Conservation (phyloP, 2,797 vertebrate species). For the Cetoscarus ocellatus region DNA sequence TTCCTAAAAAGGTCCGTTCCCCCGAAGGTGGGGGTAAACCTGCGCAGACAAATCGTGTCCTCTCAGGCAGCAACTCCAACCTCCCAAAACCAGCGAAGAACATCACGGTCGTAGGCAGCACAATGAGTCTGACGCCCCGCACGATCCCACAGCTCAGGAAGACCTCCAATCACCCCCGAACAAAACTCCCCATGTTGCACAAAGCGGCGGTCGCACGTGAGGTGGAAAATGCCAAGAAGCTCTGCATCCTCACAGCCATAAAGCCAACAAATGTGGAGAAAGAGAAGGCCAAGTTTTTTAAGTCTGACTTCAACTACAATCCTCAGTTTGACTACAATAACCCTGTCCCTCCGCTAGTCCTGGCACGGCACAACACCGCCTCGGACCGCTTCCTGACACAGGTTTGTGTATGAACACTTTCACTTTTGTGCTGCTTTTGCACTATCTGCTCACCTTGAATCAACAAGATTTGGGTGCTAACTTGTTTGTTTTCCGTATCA, state of each 20-base stretch:
- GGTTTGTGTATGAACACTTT: conserved; percentile 72
- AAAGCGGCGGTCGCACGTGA: conserved; percentile 73
- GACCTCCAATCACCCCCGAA: conserved; percentile 52
- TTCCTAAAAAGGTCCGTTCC: conserved; percentile 40
- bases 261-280: conserved; percentile 93
- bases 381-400: conserved; percentile 94
- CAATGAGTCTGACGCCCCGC: conserved; percentile 70
- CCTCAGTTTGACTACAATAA: conserved; percentile 94
- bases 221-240: conserved; percentile 82
- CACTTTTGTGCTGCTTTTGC: too few relatives aligned
- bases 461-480: too few relatives aligned
- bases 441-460: neutral
- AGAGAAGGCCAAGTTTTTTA: conserved; percentile 92
- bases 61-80: conserved; percentile 56
- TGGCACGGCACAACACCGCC: conserved; percentile 88
- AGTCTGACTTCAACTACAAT: conserved; percentile 90
- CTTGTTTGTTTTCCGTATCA: too few relatives aligned
- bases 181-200: conserved; percentile 77
- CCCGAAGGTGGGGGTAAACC: conserved; percentile 64
- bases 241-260: conserved; percentile 91
- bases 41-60: conserved; percentile 61
- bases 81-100: conserved; percentile 61
- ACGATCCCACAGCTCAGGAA: conserved; percentile 68
- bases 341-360: conserved; percentile 81
- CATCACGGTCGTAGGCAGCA: conserved; percentile 80